Evolutionary conservation across 2,888 invertebrate genomes (phyloP).

Genomic region (Tipula confusa): DNA sequence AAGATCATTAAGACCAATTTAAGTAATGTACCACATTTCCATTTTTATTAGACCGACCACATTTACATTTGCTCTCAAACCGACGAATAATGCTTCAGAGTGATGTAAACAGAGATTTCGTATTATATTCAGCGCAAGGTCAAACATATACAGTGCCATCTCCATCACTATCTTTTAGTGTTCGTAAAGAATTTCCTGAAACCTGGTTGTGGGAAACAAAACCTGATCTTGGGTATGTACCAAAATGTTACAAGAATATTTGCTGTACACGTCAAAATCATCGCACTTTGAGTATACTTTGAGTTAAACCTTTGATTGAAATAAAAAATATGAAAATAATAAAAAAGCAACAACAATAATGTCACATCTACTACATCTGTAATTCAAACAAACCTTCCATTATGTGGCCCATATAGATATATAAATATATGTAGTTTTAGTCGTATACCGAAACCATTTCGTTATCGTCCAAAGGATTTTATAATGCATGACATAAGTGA

Average conservation of each 20-base stretch:
- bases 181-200: slow-evolving; percentile 62
- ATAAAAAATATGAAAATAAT: no score
- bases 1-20: no score
- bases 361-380: slow-evolving; percentile 44
- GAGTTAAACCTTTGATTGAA: neutral
- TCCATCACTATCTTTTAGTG: neutral
- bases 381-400: slow-evolving; percentile 67
- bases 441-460: slow-evolving; percentile 74
- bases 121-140: no score
- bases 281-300: neutral
- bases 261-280: neutral
- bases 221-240: slow-evolving; percentile 41
- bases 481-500: slow-evolving; percentile 65
- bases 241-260: no score
- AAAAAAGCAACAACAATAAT: no score
- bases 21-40: no score
- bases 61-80: no score
- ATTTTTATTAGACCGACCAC: neutral
- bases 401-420: slow-evolving; percentile 88
- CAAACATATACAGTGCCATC: no score
- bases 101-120: no score
- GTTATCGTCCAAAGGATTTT: slow-evolving; percentile 75
- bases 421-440: no score
- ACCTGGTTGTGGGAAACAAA: slow-evolving; percentile 60
- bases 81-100: no score